Conservation (phyloP, 2,888 invertebrate species). For the Cephus rjabovi region DNA sequence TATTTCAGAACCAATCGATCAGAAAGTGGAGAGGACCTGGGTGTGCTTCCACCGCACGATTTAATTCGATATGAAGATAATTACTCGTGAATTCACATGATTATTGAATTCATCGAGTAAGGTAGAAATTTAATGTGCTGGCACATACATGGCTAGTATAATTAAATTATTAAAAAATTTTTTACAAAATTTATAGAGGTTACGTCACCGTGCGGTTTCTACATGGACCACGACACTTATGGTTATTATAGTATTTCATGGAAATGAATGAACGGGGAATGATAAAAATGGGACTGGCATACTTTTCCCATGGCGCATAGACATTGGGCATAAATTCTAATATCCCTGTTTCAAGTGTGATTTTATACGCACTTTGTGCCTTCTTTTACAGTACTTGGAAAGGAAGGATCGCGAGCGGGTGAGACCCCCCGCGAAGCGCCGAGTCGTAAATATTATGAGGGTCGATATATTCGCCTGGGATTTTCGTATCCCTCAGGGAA, state of each 20-base stretch:
- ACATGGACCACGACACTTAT: neutral
- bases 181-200: neutral
- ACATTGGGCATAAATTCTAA: slow-evolving; percentile 52
- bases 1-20: neutral
- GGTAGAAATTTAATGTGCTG: neutral
- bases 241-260: neutral
- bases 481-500: slow-evolving; percentile 47
- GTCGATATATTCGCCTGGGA: slow-evolving; percentile 62
- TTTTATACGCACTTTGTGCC: slow-evolving; percentile 56
- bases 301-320: neutral
- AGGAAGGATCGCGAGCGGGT: slow-evolving; percentile 34
- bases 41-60: neutral
- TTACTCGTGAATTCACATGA: neutral
- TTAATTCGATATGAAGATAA: neutral
- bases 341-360: slow-evolving; percentile 58
- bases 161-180: neutral
- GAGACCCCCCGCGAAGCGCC: slow-evolving; percentile 35
- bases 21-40: neutral
- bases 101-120: neutral
- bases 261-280: neutral
- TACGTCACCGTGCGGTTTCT: neutral
- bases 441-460: slow-evolving; percentile 61
- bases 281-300: neutral
- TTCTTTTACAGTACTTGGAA: slow-evolving; percentile 42
- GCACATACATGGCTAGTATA: neutral